phyloP scores from a whole-genome alignment of 2,888 invertebrate genomes.

The Temnothorax rugatulus region DNA sequence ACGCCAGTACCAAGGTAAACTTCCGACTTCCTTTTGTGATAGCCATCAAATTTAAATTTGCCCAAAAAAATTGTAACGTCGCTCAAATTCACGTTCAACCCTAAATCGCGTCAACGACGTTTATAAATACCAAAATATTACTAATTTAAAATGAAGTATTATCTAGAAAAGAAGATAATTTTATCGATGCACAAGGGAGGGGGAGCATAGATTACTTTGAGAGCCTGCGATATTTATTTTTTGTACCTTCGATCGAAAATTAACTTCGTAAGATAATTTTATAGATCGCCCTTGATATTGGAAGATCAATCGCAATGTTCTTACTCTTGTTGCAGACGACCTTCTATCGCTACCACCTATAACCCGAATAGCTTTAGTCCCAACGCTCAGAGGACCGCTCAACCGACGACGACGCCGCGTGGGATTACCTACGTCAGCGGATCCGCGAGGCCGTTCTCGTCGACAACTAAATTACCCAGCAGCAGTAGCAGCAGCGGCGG shows the following conservation, averaged over 20 bases:
- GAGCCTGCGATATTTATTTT: not conserved
- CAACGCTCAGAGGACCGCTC: slow-evolving; percentile 78
- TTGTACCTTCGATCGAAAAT: not conserved
- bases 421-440: slow-evolving; percentile 84
- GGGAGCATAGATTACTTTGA: not conserved
- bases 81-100: not conserved
- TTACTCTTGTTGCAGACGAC: slow-evolving; percentile 75
- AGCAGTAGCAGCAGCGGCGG: slow-evolving; percentile 55
- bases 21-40: not conserved
- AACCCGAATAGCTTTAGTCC: slow-evolving; percentile 80
- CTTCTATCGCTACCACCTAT: slow-evolving; percentile 80
- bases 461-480: slow-evolving; percentile 81
- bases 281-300: not conserved
- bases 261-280: not conserved
- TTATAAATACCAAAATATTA: not conserved
- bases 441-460: slow-evolving; percentile 83
- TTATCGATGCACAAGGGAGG: not conserved
- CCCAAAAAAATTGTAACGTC: no score
- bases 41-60: not conserved
- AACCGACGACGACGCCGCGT: slow-evolving; percentile 81
- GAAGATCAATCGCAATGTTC: not conserved
- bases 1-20: slow-evolving; percentile 82
- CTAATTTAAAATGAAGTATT: not conserved
- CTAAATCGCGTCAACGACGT: not conserved
- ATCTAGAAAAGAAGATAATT: not conserved